Base-by-base conservation (phyloP, 2,888 invertebrate species). In the Quadriops clusia region DNA sequence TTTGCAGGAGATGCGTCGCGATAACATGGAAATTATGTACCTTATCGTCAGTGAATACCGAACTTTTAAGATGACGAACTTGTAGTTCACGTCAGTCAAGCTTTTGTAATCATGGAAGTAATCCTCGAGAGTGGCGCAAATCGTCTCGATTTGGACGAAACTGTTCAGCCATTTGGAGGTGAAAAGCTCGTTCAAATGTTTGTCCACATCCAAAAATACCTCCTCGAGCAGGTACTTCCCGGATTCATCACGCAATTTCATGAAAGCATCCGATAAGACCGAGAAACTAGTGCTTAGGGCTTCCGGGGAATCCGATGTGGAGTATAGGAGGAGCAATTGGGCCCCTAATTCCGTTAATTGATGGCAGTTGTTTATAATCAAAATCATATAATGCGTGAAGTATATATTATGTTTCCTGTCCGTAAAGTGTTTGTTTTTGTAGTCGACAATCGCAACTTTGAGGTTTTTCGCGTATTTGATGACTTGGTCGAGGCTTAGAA, bases 341-440 rank as follows among this genome's bases (percentile, higher is more conserved):
- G 77, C 77, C 30, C 91, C 85, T 41, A 93, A 70, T 45, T 91
- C 86, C 33, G 80, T 76, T 65, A 95, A 83, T 56, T 86, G 85
- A 48, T 86, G 72, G 55, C 93, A 87, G 64, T 95, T 95, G 65
- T 97, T 97, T 18, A 91, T 82, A 34, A 91, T 83, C 1, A 91
- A 90, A 45, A 94, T 93, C 74, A 94, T 87, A 61, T 90, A 89
- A 55, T 90, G 87, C 1, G 94, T 89, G 58, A 89, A 95, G 63
- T 80, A 90, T 30, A 15, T 28, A 28, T 34, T 32, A 56, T 82
- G 81, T 47, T 84, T 86, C 5, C 95, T 74, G 57, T 97, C 90
- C 49, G 85, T 81, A 60, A 95, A 90, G 63, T 95, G 93, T 38
- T 75, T 75, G 38, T 77, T 82, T 64, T 90, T 93, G 53, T 89